Conservation (phyloP, 2,113 vertebrate species). For the Romanogobio albipinnatus region DNA sequence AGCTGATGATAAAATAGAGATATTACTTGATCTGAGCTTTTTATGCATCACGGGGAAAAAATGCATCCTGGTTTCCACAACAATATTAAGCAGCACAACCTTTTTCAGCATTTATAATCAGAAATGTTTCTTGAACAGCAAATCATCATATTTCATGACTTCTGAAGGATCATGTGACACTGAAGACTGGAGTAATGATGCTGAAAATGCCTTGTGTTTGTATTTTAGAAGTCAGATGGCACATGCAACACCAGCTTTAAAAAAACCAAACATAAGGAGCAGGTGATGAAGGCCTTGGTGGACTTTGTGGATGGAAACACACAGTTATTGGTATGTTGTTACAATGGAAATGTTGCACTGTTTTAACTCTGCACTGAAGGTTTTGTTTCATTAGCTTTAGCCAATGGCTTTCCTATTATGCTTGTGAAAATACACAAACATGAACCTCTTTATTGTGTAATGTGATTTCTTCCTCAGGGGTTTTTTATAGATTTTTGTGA, state of each 20-base stretch:
- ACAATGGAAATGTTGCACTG: background rate
- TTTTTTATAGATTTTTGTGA: no score
- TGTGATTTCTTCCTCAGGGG: no score
- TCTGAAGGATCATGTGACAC: background rate
- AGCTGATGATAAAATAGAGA: background rate
- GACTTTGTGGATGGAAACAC: conserved; percentile 83
- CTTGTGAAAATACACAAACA: background rate
- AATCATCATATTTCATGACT: background rate
- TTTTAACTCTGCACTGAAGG: background rate
- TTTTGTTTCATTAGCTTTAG: background rate
- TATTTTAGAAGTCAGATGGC: conserved; percentile 82
- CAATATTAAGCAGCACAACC: background rate
- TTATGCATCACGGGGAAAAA: background rate
- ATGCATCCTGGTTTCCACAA: background rate
- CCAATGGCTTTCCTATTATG: background rate
- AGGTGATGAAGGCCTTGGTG: conserved; percentile 81
- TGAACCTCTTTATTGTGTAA: no score
- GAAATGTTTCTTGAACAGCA: background rate
- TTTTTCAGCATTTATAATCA: background rate
- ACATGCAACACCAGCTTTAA: conserved; percentile 90
- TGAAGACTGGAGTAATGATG: background rate
- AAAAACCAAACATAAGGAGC: conserved; percentile 82
- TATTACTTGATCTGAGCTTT: no score
- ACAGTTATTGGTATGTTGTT: conserved; percentile 78
- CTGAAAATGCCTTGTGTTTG: background rate